Evolutionary conservation across 2,888 invertebrate species (phyloP), one percentile per base, ranked within the genome.

Genomic region (Acanthosepion lycidas): DNA sequence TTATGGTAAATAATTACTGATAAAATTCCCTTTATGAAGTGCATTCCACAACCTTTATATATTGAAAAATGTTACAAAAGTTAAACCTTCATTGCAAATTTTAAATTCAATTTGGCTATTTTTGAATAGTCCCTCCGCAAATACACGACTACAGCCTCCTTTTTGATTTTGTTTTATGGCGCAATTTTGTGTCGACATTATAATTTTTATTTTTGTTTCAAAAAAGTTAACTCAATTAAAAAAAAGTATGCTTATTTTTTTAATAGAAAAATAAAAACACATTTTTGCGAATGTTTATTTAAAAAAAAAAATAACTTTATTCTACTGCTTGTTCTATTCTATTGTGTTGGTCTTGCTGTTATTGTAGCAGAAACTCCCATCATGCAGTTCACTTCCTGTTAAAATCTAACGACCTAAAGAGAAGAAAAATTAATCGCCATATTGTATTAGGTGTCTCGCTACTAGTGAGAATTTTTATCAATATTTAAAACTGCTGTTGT

Each of bases 341-440:
- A 78, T 78, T 78, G n/a, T 78, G n/a, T 78, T n/a, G n/a, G 3
- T 15, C 78, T 4, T 59, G 4, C 55, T 55, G 55, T 55, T 55
- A 20, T 78, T 78, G 78, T 78, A 15, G n/a, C 33, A n/a, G n/a
- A 78, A 78, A 78, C n/a, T 78, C 78, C 78, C 78, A 78, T 78
- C n/a, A 78, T 78, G 78, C 78, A 78, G 15, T 78, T 78, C 78
- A 78, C 78, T 78, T 78, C 78, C 78, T 78, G 78, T 78, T 33
- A 78, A 78, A 78, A 78, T 78, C n/a, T n/a, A 15, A 15, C n/a
- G 78, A 78, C 78, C 59, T 59, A 6, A 26, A n/a, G 78, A 78
- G n/a, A 78, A 78, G 78, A 78, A 33, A 78, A 78, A 28, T 6
- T n/a, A 0, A 15, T 18, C 15, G 78, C 78, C 78, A 78, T 78